These are phyloP conservation scores for Iguana delicatissima DNA, from an alignment of 2,797 vertebrate species.

Conservation along the genomic window DNA sequence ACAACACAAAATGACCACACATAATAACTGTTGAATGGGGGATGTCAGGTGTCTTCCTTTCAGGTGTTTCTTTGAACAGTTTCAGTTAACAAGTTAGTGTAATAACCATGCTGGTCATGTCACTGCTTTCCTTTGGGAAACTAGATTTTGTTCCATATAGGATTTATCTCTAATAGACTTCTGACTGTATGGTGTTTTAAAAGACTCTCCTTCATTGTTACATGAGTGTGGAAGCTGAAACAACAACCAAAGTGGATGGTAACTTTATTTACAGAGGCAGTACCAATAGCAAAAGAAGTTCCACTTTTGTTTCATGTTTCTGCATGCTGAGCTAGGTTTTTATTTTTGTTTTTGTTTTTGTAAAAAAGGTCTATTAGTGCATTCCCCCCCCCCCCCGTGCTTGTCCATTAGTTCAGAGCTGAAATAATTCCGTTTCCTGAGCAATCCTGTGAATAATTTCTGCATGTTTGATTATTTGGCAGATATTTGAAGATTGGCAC, in stretches of 20 bases:
- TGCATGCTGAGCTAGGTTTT: accelerated
- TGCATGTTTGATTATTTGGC: background rate
- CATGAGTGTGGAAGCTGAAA: background rate
- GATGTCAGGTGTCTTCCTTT: background rate
- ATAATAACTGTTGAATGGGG: background rate
- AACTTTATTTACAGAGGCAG: conserved; percentile 1
- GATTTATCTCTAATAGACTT: conserved; percentile 2
- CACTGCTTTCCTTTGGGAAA: background rate
- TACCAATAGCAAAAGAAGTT: background rate
- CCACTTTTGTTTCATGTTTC: background rate
- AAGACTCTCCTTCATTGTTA: background rate
- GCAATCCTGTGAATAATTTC: background rate
- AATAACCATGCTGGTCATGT: conserved; percentile 9
- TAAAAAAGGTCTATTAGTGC: background rate
- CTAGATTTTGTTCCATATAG: background rate
- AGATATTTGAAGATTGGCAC: background rate
- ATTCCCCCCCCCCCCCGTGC: background rate
- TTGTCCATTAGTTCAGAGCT: background rate
- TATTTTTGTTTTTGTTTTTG: background rate
- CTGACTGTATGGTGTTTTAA: conserved; percentile 30
- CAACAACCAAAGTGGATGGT: conserved; percentile 16
- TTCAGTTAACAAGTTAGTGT: background rate
- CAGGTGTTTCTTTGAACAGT: background rate
- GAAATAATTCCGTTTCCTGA: background rate
- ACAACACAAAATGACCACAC: too few relatives aligned